Base-by-base conservation (phyloP, 1,140 invertebrate species). In the Steinernema khuongi region DNA sequence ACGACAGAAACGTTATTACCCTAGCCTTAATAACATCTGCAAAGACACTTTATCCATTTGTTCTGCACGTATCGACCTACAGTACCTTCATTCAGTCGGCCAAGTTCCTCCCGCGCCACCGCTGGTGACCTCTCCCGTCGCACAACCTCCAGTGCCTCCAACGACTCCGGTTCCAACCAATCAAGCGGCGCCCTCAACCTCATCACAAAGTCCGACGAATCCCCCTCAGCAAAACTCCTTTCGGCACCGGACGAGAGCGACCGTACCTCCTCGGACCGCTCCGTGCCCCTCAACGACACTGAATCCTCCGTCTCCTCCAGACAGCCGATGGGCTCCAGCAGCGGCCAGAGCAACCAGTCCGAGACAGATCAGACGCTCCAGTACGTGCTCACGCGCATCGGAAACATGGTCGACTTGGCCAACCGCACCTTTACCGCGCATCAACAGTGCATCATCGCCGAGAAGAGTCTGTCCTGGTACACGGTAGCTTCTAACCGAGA, bases 161-260 rank as follows among this genome's bases (percentile, higher is more conserved):
- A 60, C 50, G 50, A 60, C 14, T 60, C 50, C 19, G 50, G 14
- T 14, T 60, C 50, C 11, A 60, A 60, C 19, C 50, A 60, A 60
- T 60, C 50, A 11, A 22, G 50, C 4, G 50, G 50, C 50, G 50
- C 50, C 7, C 50, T 60, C 4, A 60, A 60, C 19, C 50, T 60
- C 11, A 60, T 60, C 50, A 60, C 50, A 7, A 60, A 60, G 26
- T 60, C 50, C 50, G 50, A 60, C 50, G 50, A 60, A 60, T 60
- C 50, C 14, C 19, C 50, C 14, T 60, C 50, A 26, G 26, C 50
- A 22, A 60, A 60, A 60, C 26, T 60, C 50, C 50, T 60, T 22
- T 60, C 50, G 7, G 50, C 19, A 22, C 50, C 14, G 4, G 50
- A 60, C 50, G 50, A 60, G 26, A 60, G 50, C 50, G 50, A 60